phyloP scores from a whole-genome alignment of 2,797 vertebrate species.

The Xenopus petersii region DNA sequence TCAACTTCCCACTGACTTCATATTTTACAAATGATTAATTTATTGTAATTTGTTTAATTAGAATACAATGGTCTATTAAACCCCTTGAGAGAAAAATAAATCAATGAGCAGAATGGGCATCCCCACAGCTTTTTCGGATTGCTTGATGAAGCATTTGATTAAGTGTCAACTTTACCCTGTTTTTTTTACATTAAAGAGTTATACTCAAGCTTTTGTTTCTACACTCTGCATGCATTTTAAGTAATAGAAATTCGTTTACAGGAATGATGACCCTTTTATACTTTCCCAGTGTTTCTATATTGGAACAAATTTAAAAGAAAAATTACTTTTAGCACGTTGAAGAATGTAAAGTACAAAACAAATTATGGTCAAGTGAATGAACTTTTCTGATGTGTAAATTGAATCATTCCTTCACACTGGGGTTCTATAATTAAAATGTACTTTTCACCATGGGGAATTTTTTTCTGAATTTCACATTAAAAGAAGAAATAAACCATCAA shows the following conservation, averaged over 20 bases:
- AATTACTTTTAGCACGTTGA: constrained; percentile 49
- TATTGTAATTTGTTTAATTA: constrained; percentile 42
- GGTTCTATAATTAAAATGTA: constrained; percentile 64
- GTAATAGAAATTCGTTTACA: not conserved
- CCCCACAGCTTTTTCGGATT: constrained; percentile 23
- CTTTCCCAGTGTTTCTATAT: not conserved
- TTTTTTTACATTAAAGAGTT: constrained; percentile 6
- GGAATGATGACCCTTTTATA: not conserved
- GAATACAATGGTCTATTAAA: constrained; percentile 34
- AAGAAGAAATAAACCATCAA: constrained; percentile 61
- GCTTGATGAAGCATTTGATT: constrained; percentile 40
- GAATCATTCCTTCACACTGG: constrained; percentile 55
- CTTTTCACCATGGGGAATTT: constrained; percentile 59
- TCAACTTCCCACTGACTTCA: constrained; percentile 20
- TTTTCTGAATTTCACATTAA: constrained; percentile 58
- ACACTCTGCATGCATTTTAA: not conserved
- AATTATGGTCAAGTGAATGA: constrained; percentile 57
- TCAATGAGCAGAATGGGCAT: constrained; percentile 30
- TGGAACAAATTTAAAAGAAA: constrained; percentile 12
- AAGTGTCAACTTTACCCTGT: constrained; percentile 11
- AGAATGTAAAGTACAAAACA: constrained; percentile 57
- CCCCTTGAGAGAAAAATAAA: constrained; percentile 23
- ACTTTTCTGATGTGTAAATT: constrained; percentile 62
- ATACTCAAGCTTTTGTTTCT: constrained; percentile 4
- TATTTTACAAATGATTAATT: constrained; percentile 44